phyloP scores from a whole-genome alignment of 2,888 invertebrate species.

The Anorthoa munda region DNA sequence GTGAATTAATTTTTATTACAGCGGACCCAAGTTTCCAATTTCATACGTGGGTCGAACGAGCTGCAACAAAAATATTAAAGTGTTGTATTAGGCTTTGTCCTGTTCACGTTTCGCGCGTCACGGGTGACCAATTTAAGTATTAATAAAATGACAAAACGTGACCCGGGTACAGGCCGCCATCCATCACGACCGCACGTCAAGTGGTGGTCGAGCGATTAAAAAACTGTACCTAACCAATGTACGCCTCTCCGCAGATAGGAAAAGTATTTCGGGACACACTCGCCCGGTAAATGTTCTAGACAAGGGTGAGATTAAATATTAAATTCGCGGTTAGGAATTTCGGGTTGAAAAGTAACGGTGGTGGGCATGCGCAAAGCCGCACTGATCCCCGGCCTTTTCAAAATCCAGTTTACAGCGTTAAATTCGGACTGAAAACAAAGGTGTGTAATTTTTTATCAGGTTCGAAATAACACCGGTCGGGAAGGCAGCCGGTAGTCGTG shows the following conservation, averaged over 20 bases:
- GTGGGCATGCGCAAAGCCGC: slow-evolving; percentile 81
- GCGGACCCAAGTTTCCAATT: slow-evolving; percentile 58
- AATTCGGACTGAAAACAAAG: slow-evolving; percentile 84
- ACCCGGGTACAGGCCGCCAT: slow-evolving; percentile 83
- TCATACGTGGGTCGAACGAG: slow-evolving; percentile 59
- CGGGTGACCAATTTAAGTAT: slow-evolving; percentile 89
- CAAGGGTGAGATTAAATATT: slow-evolving; percentile 91
- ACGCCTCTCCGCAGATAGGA: slow-evolving; percentile 75
- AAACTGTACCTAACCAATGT: slow-evolving; percentile 86
- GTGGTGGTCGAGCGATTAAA: slow-evolving; percentile 88
- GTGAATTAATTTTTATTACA: slow-evolving; percentile 61
- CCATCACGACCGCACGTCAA: slow-evolving; percentile 88
- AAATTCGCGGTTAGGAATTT: slow-evolving; percentile 90
- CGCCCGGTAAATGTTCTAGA: slow-evolving; percentile 89
- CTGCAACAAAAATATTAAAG: slow-evolving; percentile 71
- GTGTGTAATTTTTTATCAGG: slow-evolving; percentile 83
- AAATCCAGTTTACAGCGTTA: slow-evolving; percentile 83
- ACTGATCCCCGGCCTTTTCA: slow-evolving; percentile 78
- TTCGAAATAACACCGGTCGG: slow-evolving; percentile 72
- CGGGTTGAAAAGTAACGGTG: slow-evolving; percentile 86
- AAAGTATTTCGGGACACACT: slow-evolving; percentile 85
- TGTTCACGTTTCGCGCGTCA: slow-evolving; percentile 84
- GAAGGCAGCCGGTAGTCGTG: slow-evolving; percentile 57
- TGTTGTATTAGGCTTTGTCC: slow-evolving; percentile 75
- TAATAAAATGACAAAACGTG: slow-evolving; percentile 91